Base-by-base conservation (phyloP, 2,797 vertebrate genomes). In the Hypotaenidia okinawae region DNA sequence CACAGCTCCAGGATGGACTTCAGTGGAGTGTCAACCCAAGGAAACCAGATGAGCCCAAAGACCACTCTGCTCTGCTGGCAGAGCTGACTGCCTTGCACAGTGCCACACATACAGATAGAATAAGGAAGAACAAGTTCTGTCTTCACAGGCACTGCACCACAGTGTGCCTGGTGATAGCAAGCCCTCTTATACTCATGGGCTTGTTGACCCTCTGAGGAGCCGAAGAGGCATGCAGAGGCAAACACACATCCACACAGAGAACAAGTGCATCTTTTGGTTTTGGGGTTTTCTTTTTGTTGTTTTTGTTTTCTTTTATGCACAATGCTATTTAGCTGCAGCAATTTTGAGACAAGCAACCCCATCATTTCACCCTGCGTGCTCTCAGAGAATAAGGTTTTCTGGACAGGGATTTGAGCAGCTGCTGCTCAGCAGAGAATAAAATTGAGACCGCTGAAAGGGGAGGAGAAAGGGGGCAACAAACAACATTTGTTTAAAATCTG, bases 321-420 rank as follows among this genome's bases (percentile, higher is more conserved):
- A 89, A 63, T 59, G 9, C 24, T 64, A 57, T 67, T 89, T 82
- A 92, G 87, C 47, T 41, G 30, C 33, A 82, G 69, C 30, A 77
- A 80, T 91, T 94, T 57, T 37, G 61, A 95, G 80, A 96, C 58
- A 63, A 90, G 62, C 37, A 91, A 88, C 59, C 47, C 54, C 88
- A 93, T 74, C 88, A 72, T 72, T 84, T 87, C 76, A 89, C 69
- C 78, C 87, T 49, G 19, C 0, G 0, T 51, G 77, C 63, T 88
- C 93, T 37, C 73, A 59, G 89, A 87, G 87, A 94, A 89, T 54
- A 64, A 94, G 76, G 90, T 73, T 89, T 95, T 91, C 87, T 94
- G 94, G 75, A 96, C 67, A 91, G 85, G 76, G 92, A 96, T 91
- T 47, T 77, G 73, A 96, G 92, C 97, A 97, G 97, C 97, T 97